Evolutionary conservation across 2,888 invertebrate species (phyloP).

Genomic region (Pachycephus smyrnensis): DNA sequence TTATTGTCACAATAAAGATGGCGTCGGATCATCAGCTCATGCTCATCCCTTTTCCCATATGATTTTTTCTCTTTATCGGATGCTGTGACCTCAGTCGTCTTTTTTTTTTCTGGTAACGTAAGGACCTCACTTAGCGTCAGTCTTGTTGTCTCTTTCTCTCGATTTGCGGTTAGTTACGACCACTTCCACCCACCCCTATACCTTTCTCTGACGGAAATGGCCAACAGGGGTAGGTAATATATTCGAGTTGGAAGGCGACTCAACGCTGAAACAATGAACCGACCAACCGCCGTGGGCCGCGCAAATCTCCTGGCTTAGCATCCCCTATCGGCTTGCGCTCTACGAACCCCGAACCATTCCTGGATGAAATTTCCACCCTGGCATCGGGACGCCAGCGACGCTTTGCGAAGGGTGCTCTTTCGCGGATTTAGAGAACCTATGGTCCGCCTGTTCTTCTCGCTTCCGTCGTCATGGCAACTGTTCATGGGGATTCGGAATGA

Average conservation of each 20-base stretch:
- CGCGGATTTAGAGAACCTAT: constrained; percentile 54
- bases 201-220: no score
- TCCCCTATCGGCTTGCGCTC: constrained; percentile 36
- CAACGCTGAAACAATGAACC: constrained; percentile 65
- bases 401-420: constrained; percentile 20
- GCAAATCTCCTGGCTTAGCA: constrained; percentile 64
- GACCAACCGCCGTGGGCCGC: constrained; percentile 59
- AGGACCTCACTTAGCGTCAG: no score
- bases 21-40: constrained; percentile 12
- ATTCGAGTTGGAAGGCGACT: constrained; percentile 20
- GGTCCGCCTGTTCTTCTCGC: constrained; percentile 21
- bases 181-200: no score
- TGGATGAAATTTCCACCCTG: not conserved
- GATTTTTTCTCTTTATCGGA: not conserved
- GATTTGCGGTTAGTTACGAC: no score
- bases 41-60: no score
- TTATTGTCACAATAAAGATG: constrained; percentile 62
- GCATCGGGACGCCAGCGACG: constrained; percentile 16
- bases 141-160: no score
- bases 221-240: constrained; percentile 10
- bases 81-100: constrained; percentile 13
- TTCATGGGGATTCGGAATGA: not conserved
- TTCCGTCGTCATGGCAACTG: constrained; percentile 58
- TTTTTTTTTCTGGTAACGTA: no score
- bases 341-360: no score